Evolutionary conservation across 2,113 vertebrate species (phyloP), one percentile per base, ranked within the genome.

Genomic region (Onychorhynchus coronatus): DNA sequence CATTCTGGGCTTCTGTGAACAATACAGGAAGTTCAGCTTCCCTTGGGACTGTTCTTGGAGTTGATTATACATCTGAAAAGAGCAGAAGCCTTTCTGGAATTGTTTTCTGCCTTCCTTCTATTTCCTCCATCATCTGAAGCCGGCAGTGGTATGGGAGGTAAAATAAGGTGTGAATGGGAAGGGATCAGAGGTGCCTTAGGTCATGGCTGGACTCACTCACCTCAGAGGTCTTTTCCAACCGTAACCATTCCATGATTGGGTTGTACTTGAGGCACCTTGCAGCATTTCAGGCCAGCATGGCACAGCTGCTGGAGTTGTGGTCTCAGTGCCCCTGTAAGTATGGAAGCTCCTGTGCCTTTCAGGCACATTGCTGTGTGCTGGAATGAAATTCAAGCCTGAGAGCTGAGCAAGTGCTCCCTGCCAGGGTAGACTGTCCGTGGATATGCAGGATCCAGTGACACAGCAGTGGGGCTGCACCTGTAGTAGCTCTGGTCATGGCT

Each of bases 401-500:
- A 35, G 23, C 62, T 55, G 49, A 49, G 80, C 25, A 56, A 5
- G 65, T 8, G 55, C 16, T 56, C 44, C 35, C 25, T 79, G 74
- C 59, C 55, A 52, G 85, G 59, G 61, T 27, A 24, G 61, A 31
- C 56, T 31, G 35, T 31, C 47, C 28, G 3, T 23, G 33, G 46
- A 15, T 46, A 8, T 14, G 2, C 42, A 22, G 17, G 21, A n/a
- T 50, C 46, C 28, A 6, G 39, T 67, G 37, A 22, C 35, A 14
- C 35, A 70, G 27, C 35, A 23, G 14, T 30, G 58, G 13, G 42
- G 21, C 78, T 9, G 3, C 9, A 23, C 52, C 58, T 92, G 50
- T 14, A 58, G 27, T 5, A 44, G 28, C 41, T 70, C 58, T 0
- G 0, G 50, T 25, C 6, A 1, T 23, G 5, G 46, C 53, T 68